Base-by-base conservation (phyloP, 2,797 vertebrate genomes). In the Brachymystax lenok region DNA sequence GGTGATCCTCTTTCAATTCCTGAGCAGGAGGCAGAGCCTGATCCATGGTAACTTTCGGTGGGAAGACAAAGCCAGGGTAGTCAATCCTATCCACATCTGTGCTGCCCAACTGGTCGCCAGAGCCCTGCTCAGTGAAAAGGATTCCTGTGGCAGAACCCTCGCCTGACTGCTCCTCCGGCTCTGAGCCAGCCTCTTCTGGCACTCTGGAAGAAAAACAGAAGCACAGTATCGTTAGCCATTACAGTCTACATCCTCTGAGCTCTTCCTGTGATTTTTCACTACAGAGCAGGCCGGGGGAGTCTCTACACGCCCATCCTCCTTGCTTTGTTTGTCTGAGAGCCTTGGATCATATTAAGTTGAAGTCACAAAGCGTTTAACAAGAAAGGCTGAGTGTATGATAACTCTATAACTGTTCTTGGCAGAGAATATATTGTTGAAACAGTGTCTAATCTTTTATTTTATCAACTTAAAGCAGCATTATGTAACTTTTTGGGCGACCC, bases 1-100 rank as follows among this genome's bases (percentile, higher is more conserved):
- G 88, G 85, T 94, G 76, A 40, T 96, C 94, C 52, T 96, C 91
- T 19, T 68, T 85, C 73, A 94, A 85, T 59, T 93, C 92, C 46
- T 88, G 68, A 74, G 85, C 83, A 77, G 91, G 84, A 77, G 92
- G 73, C 4, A 85, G 27, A 13, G 51, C 79, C 24, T 69, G 71
- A 74, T 27, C 75, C 10, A 0, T 7, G 3, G 2, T 1, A 73
- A 2, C 24, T 52, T n/a, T 52, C 14, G 46, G 0, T 0, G 85
- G 40, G 69, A 61, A 13, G 67, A 75, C 71, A 0, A 0, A 40
- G 35, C 86, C 67, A 0, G 74, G 27, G 75, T 82, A 81, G 51
- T 84, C 71, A 0, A 16, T 46, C 40, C 10, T 10, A 13, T 46
- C 40, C 40, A 46, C 10, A 13, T 46, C 40, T 46, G 10, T 10